Conservation (phyloP, 2,797 vertebrate genomes). For the Chelmon rostratus region DNA sequence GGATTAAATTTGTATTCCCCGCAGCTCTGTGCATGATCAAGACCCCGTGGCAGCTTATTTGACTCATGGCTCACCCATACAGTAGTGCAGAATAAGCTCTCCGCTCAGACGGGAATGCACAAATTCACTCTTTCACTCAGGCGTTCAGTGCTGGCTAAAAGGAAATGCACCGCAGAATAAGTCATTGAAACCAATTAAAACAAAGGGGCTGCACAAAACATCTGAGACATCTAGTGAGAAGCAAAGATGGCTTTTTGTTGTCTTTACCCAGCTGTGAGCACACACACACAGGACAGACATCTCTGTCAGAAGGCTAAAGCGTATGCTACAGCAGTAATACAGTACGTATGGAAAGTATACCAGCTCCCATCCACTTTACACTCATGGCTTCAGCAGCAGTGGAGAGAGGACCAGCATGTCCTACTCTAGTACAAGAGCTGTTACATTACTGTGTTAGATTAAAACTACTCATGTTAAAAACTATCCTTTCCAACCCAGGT, state of each 20-base stretch:
- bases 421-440: neutral
- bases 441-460: neutral
- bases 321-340: neutral
- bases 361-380: neutral
- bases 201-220: neutral
- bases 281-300: neutral
- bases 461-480: neutral
- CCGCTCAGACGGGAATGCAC: conserved; percentile 30
- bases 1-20: conserved; percentile 41
- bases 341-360: neutral
- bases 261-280: neutral
- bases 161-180: conserved; percentile 8
- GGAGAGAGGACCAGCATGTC: neutral
- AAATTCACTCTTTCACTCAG: conserved; percentile 9
- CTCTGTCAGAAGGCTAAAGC: neutral
- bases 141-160: neutral
- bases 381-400: neutral
- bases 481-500: too few species aligned
- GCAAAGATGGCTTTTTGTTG: neutral
- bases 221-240: neutral
- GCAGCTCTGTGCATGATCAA: conserved; percentile 13
- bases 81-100: conserved; percentile 34
- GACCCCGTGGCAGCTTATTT: conserved; percentile 35
- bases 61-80: conserved; percentile 12
- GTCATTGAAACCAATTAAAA: conserved; percentile 14